Evolutionary conservation across 2,888 invertebrate genomes (phyloP), one percentile per base, ranked within the genome.

Genomic region (Scaptodrosophila latifasciaeformis): DNA sequence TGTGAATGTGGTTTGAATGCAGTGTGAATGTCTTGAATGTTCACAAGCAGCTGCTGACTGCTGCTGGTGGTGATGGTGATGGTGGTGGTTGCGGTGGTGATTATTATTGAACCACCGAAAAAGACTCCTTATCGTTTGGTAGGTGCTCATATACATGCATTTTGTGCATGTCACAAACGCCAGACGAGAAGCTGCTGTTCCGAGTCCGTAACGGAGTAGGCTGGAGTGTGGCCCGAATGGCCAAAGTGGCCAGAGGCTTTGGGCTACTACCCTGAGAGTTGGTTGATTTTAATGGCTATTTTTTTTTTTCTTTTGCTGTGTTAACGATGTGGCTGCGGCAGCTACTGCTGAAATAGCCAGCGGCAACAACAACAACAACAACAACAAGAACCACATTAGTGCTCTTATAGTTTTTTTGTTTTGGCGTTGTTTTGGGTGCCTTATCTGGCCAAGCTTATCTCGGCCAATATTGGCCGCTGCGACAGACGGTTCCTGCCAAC

Each of bases 281-380:
- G 59, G 54, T 49, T 62, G n/a, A 24, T 24, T 24, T 65, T 79
- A 79, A 74, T 74, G 79, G 72, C 77, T 72, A 77, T 72, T 79
- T 37, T 37, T 17, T 45, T 54, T 72, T 77, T 72, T 79, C 17
- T 37, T 17, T 45, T 54, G 60, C 62, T 56, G 72, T 74, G 69
- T 76, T 74, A 74, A 74, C 79, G 72, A 74, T 79, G 72, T 79
- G 76, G 76, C 65, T 35, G 62, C 57, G 49, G 74, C 78, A 70
- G 31, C 35, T 6, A 21, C 40, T 21, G 40, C 19, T 19, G 10
- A 3, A n/a, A 9, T 27, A 6, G 62, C n/a, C n/a, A n/a, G n/a
- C n/a, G n/a, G n/a, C n/a, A n/a, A n/a, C n/a, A n/a, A n/a, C n/a
- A n/a, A 54, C 58, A 58, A 59, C 56, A 27, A 58, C 27, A 27